phyloP scores from a whole-genome alignment of 2,797 vertebrate genomes.

The Pampus argenteus region DNA sequence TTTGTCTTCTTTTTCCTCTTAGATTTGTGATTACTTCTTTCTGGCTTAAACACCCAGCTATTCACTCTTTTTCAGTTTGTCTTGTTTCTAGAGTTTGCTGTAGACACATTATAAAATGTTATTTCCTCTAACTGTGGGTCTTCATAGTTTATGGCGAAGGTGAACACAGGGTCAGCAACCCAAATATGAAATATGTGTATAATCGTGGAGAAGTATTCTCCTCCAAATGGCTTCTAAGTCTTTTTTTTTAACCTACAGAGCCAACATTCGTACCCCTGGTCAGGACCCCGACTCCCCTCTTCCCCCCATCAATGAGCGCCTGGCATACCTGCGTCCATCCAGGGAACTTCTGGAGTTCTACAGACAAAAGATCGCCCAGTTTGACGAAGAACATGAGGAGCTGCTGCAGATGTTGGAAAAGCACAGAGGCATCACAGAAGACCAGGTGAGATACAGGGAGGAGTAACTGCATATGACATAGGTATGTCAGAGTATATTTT shows the following conservation, averaged over 20 bases:
- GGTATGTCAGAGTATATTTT: neutral
- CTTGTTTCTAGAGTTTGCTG: neutral
- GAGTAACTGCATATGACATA: neutral
- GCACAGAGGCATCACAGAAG: slow-evolving; percentile 87
- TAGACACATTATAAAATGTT: slow-evolving; percentile 2
- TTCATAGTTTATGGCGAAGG: neutral
- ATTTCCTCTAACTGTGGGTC: neutral
- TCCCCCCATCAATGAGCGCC: slow-evolving; percentile 88
- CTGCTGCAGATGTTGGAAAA: slow-evolving; percentile 90
- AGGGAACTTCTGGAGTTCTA: slow-evolving; percentile 94
- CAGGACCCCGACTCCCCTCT: slow-evolving; percentile 85
- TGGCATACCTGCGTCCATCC: slow-evolving; percentile 90
- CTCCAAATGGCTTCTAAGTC: neutral
- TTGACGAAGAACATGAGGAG: slow-evolving; percentile 92
- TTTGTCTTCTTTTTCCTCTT: slow-evolving; percentile 28
- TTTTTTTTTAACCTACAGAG: slow-evolving; percentile 30
- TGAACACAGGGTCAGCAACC: neutral
- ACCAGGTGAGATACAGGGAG: slow-evolving; percentile 83
- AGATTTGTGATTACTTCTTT: slow-evolving; percentile 18
- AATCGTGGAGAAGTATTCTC: neutral
- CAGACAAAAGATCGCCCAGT: slow-evolving; percentile 91
- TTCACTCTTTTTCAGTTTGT: slow-evolving; percentile 1
- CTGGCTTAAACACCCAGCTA: slow-evolving; percentile 4
- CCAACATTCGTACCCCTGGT: slow-evolving; percentile 37
- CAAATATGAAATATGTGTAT: neutral